Conservation (phyloP, 2,797 vertebrate genomes). For the Amblyraja radiata region DNA sequence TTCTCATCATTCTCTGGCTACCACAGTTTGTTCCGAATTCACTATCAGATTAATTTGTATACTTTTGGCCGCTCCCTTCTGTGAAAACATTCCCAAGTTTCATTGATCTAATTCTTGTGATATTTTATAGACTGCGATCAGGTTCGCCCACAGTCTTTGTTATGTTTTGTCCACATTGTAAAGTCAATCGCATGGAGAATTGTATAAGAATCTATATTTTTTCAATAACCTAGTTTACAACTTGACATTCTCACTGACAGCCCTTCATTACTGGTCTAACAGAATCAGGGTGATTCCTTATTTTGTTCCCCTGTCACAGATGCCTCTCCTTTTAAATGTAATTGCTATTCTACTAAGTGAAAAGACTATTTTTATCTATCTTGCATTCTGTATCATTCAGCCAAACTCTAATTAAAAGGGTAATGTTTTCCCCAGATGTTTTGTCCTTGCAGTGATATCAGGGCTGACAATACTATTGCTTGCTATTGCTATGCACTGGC, state of each 20-base stretch:
- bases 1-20: not conserved
- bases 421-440: constrained; percentile 23
- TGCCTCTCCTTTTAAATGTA: not conserved
- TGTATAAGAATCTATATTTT: not conserved
- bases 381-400: not conserved
- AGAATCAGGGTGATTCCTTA: not conserved
- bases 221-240: not conserved
- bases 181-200: not conserved
- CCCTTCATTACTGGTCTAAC: not conserved
- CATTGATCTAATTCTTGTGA: not conserved
- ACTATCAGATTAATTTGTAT: no score
- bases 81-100: not conserved
- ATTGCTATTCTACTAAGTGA: not conserved
- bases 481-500: not conserved
- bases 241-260: no score
- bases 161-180: not conserved
- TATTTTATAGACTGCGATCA: not conserved
- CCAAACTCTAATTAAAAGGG: constrained; percentile 22
- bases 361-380: not conserved
- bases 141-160: not conserved
- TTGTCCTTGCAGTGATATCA: not conserved
- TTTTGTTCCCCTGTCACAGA: not conserved
- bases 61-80: not conserved
- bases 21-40: not conserved
- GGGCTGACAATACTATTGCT: not conserved